Evolutionary conservation across 2,888 invertebrate species (phyloP).

Genomic region (Teinopalpus imperialis): DNA sequence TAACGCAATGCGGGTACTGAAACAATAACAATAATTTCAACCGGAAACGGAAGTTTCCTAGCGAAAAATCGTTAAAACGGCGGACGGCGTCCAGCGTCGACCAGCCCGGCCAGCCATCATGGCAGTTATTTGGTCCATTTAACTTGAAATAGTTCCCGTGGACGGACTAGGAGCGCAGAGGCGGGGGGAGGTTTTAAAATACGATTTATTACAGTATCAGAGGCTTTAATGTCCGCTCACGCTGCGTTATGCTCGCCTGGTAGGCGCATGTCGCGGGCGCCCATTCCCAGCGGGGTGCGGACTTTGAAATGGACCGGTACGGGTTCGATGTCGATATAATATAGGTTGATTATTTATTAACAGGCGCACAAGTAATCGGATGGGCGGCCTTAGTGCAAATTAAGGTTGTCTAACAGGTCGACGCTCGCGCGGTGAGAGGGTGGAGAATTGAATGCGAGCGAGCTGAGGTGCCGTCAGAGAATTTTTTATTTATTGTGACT

Average conservation of each 20-base stretch:
- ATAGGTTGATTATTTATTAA: conserved; percentile 13
- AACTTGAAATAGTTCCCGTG: conserved; percentile 70
- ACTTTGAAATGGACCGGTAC: conserved; percentile 43
- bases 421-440: not conserved
- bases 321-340: conserved; percentile 40
- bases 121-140: conserved; percentile 74
- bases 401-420: conserved; percentile 25
- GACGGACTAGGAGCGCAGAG: conserved; percentile 35
- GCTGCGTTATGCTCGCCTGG: conserved; percentile 50
- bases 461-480: no score
- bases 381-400: conserved; percentile 32
- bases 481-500: no score
- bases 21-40: conserved; percentile 68
- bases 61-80: conserved; percentile 64
- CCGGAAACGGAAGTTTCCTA: conserved; percentile 62
- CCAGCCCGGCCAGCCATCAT: conserved; percentile 64
- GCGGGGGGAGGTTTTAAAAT: conserved; percentile 48
- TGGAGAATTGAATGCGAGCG: no score
- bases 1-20: conserved; percentile 36
- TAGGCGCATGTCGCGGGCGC: conserved; percentile 50
- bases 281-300: conserved; percentile 45
- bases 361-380: conserved; percentile 10
- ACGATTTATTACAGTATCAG: conserved; percentile 59
- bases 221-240: conserved; percentile 49
- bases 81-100: conserved; percentile 53